A percentile compares a stretch with the other conserved stretches of the same genome.
These are phyloP conservation scores for Epiblema foenella DNA, from an alignment of 2,888 invertebrate species.

Conservation along the genomic window DNA sequence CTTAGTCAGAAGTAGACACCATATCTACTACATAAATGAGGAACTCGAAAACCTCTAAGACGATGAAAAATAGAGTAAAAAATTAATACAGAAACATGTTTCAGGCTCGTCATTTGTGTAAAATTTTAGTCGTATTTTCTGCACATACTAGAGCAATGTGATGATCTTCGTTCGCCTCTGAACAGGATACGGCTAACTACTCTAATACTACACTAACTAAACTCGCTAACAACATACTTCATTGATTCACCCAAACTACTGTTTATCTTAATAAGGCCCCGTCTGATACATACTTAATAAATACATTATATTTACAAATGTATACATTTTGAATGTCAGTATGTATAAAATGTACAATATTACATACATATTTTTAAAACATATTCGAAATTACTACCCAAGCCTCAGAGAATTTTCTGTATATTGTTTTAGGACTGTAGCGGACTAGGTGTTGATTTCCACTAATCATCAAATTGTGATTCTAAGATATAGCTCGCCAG, in stretches of 20 bases:
- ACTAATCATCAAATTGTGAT: neutral
- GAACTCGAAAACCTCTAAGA: no score
- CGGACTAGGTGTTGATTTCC: neutral
- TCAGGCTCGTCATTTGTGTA: neutral
- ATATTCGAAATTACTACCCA: slow-evolving; percentile 2
- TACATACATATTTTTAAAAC: slow-evolving; percentile 22
- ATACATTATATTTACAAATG: slow-evolving; percentile 40
- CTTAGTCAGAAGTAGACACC: neutral
- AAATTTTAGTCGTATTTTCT: neutral
- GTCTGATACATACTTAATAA: slow-evolving; percentile 38
- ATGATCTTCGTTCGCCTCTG: slow-evolving; percentile 4
- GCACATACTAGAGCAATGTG: neutral
- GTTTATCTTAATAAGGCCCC: slow-evolving; percentile 35
- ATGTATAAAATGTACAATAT: slow-evolving; percentile 21
- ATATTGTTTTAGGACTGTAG: neutral
- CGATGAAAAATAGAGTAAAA: neutral
- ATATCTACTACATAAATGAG: neutral
- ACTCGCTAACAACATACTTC: slow-evolving; percentile 31
- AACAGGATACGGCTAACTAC: slow-evolving; percentile 35
- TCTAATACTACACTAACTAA: slow-evolving; percentile 42
- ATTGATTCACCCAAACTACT: slow-evolving; percentile 17
- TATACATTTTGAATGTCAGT: slow-evolving; percentile 31
- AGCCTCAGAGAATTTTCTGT: slow-evolving; percentile 1
- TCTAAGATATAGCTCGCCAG: neutral
- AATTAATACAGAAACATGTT: neutral